Base-by-base conservation (phyloP, 1,140 invertebrate species). In the Dufourea novaeangliae region DNA sequence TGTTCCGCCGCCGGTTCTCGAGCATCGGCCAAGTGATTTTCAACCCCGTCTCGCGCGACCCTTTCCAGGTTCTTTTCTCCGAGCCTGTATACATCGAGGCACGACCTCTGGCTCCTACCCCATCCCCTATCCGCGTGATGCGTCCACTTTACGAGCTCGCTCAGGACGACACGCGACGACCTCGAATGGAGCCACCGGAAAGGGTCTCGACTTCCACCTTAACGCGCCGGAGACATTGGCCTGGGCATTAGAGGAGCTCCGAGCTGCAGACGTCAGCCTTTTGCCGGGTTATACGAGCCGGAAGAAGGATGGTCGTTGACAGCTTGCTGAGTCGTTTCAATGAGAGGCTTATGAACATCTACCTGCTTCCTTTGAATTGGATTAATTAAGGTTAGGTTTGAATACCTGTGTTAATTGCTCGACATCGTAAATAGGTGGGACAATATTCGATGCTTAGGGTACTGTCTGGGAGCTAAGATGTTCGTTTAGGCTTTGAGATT, bases 1-100 rank as follows among this genome's bases (percentile, higher is more conserved):
- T 74, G 73, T 76, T 59, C 66, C 73, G 73, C n/a, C 63, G 50
- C 56, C n/a, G 78, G n/a, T 80, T 86, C 88, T 89, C 74, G 72
- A 89, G 70, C 46, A 69, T 54, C 77, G 80, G 80, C 70, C 75
- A 83, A 89, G 84, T 89, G 86, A 89, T 88, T 88, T 88, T 90
- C 63, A 86, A 86, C 79, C 80, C 76, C 50, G 69, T 83, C n/a
- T n/a, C 68, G 69, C 73, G 41, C 63, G 41, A 73, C 62, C 84
- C 68, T 78, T 79, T 70, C 61, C 74, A 66, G 52, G 68, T 61
- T 74, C 81, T 85, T 79, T 86, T 83, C 75, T 82, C 27, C 50
- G 54, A n/a, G 57, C 32, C 73, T 59, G 63, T 76, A 76, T 76
- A 59, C 73, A 68, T 29, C 32, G 54, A 29, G 73, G 22, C 64